Evolutionary conservation across 2,888 invertebrate genomes (phyloP).

Genomic region (Arrhopalites spinosus): DNA sequence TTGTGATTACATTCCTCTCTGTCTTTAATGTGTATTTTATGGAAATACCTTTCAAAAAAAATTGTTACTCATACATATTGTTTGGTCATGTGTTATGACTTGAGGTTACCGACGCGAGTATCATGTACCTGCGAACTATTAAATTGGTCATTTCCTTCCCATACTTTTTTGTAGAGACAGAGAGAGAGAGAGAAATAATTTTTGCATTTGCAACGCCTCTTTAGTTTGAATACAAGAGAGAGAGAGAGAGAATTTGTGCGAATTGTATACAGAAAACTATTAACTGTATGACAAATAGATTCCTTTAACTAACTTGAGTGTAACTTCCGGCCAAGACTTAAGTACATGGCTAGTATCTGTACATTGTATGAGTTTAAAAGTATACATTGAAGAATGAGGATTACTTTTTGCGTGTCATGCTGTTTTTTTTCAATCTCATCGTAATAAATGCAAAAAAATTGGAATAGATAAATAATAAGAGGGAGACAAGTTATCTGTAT

Average conservation of each 20-base stretch:
- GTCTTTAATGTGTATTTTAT: too few species aligned
- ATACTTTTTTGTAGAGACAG: neutral
- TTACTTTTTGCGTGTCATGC: neutral
- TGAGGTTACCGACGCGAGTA: neutral
- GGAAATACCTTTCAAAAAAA: too few species aligned
- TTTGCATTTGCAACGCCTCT: neutral
- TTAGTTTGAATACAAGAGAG: neutral
- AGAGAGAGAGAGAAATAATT: neutral
- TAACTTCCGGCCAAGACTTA: neutral
- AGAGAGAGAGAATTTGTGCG: slow-evolving; percentile 1
- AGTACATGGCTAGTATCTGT: neutral
- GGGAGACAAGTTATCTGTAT: too few species aligned
- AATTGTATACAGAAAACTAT: neutral
- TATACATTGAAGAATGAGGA: neutral
- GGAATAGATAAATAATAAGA: neutral
- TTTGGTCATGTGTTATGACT: too few species aligned
- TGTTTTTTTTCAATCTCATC: too few species aligned
- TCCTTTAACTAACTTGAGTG: neutral
- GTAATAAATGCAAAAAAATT: too few species aligned
- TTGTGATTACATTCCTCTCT: too few species aligned
- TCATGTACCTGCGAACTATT: slow-evolving; percentile 15
- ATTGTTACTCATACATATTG: too few species aligned
- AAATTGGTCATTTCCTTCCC: slow-evolving; percentile 18
- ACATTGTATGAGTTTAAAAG: neutral
- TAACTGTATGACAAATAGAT: neutral